These are phyloP conservation scores for Echinops telfairi DNA, from an alignment of 2,113 vertebrate genomes.

Conservation along the genomic window DNA sequence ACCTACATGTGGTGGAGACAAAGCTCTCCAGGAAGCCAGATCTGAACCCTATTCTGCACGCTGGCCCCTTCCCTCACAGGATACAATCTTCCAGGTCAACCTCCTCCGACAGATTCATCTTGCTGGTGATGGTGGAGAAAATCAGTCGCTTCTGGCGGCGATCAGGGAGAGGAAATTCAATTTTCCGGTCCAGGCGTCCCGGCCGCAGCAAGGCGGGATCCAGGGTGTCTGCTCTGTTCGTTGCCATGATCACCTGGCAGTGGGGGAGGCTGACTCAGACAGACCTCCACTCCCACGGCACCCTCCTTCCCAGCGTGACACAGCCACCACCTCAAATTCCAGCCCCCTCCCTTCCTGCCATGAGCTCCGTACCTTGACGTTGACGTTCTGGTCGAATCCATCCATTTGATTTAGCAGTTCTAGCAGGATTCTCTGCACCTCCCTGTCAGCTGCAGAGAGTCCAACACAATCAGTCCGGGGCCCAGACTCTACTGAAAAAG, in stretches of 20 bases:
- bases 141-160: constrained; percentile 95
- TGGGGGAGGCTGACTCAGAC: neutral
- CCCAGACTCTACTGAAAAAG: accelerated
- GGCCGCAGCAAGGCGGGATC: constrained; percentile 95
- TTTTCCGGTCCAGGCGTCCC: constrained; percentile 95
- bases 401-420: constrained; percentile 98
- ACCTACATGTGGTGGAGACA: neutral
- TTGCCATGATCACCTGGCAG: constrained; percentile 96
- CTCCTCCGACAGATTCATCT: constrained; percentile 98
- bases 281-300: neutral
- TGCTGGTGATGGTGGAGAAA: constrained; percentile 97
- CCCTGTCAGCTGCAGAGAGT: constrained; percentile 91
- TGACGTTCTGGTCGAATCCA: constrained; percentile 97
- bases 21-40: neutral
- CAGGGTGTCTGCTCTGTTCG: constrained; percentile 96
- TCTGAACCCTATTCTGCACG: neutral
- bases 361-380: constrained; percentile 91
- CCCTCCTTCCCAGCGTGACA: neutral
- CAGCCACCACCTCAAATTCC: neutral
- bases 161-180: constrained; percentile 96
- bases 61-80: constrained; percentile 79
- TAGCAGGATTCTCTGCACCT: constrained; percentile 95
- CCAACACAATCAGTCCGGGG: neutral
- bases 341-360: neutral
- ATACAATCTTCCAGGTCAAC: constrained; percentile 98